A percentile compares a stretch with the other conserved stretches of the same genome.
These are phyloP conservation scores for Cephus cinctus DNA, from an alignment of 1,140 invertebrate species.

Conservation along the genomic window DNA sequence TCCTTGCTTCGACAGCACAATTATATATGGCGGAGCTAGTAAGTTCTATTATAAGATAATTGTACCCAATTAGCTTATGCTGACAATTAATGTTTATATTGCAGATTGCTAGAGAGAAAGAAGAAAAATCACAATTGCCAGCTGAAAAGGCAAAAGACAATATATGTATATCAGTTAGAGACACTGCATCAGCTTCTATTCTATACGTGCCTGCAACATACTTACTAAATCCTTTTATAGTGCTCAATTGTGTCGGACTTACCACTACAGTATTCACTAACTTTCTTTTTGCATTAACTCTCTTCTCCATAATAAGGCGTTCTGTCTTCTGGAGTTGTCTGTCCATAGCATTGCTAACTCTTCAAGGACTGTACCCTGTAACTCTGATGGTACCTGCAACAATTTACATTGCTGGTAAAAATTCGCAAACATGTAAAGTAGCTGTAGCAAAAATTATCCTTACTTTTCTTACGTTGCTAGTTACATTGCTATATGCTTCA, in stretches of 20 bases:
- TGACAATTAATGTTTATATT: conserved; percentile 18
- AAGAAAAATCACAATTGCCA: conserved; percentile 45
- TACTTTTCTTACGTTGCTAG: conserved; percentile 44
- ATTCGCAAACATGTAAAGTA: conserved; percentile 24
- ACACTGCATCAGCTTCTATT: conserved; percentile 26
- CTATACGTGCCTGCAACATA: conserved; percentile 78
- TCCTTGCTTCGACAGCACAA: conserved; percentile 68
- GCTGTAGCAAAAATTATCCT: conserved; percentile 29
- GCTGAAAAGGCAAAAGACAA: conserved; percentile 37
- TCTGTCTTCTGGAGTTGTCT: conserved; percentile 61
- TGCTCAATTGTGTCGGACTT: conserved; percentile 86
- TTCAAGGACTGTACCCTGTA: conserved; percentile 85
- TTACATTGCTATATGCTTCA: conserved; percentile 32
- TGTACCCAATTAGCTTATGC: background rate
- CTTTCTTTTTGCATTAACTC: conserved; percentile 69
- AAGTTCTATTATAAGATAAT: conserved; percentile 33
- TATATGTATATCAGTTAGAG: conserved; percentile 15
- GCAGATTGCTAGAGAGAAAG: conserved; percentile 30
- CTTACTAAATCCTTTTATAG: conserved; percentile 89
- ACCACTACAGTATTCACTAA: conserved; percentile 92
- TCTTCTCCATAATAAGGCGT: conserved; percentile 71
- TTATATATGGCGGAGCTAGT: conserved; percentile 66
- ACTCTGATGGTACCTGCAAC: conserved; percentile 79
- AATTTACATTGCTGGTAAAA: conserved; percentile 55
- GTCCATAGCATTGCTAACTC: conserved; percentile 72